Base-by-base conservation (phyloP, 2,113 vertebrate species). In the Oreocharis arfaki region DNA sequence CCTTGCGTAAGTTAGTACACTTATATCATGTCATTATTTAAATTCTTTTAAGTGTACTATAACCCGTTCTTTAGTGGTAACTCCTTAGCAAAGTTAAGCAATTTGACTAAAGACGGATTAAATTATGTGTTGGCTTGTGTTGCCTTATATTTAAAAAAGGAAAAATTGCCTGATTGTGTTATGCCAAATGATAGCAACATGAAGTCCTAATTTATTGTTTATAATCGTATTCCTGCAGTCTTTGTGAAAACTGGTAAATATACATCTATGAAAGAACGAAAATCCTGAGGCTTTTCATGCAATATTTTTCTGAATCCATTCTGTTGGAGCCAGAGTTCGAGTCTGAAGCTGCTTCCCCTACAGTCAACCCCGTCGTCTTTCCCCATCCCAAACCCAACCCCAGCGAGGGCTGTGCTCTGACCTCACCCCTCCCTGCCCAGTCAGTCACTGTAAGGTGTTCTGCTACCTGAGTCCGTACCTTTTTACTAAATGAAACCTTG, bases 121-220 rank as follows among this genome's bases (percentile, higher is more conserved):
- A 98, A 96, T 97, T 97, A 97, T 97, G 96, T 97, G 96, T 98
- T 97, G 98, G 98, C 98, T 97, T 96, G 97, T 97, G 98, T 97
- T 98, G 98, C 98, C 98, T 98, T 98, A 98, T 98, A 98, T 97
- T 98, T 98, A 98, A 98, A 98, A 98, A 96, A 96, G 61, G 90
- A 93, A 97, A 96, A 96, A 96, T 96, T 94, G 97, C 97, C 96
- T 97, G 97, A 97, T 97, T 98, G 97, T 98, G 97, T 98, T 97
- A 98, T 96, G 97, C 98, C 98, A 98, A 98, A 98, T 98, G 97
- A 97, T 98, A 98, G 97, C 97, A 97, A 98, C 97, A 95, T 96
- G 96, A 97, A 97, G 93, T 97, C 97, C 97, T 98, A 97, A 98
- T 96, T 98, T 98, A 98, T 98, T 98, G 94, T 97, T 97, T 96